Conservation (phyloP, 2,113 vertebrate genomes). For the Meleagris gallopavo region DNA sequence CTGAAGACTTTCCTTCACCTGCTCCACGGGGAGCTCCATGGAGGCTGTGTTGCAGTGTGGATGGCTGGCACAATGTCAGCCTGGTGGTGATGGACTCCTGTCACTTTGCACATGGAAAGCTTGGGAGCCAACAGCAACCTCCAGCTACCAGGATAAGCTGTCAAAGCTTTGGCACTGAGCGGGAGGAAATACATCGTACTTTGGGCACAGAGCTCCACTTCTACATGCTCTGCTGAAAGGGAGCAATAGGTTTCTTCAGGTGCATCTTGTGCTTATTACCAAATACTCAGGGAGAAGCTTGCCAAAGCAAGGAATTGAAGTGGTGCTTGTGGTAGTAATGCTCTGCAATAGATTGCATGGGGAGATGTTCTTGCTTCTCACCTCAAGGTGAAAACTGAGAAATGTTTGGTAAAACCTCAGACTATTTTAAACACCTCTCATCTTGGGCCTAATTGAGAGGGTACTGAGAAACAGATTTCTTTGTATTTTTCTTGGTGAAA, state of each 20-base stretch:
- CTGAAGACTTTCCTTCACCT: neutral
- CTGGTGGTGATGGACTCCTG: neutral
- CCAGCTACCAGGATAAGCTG: neutral
- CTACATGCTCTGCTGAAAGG: neutral
- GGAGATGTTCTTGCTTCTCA: neutral
- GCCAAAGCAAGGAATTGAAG: neutral
- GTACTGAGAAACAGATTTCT: neutral
- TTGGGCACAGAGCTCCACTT: neutral
- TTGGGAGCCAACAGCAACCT: neutral
- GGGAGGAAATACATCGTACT: neutral
- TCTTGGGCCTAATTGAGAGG: neutral
- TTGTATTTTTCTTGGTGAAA: neutral
- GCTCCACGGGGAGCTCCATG: neutral
- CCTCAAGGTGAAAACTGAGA: no score
- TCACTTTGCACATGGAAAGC: neutral
- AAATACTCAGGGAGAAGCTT: neutral
- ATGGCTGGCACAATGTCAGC: neutral
- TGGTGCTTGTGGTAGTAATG: neutral
- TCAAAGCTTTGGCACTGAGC: neutral
- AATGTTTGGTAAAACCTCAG: neutral
- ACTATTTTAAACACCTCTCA: neutral
- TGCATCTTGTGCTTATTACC: neutral
- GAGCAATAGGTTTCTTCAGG: neutral
- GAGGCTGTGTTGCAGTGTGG: accelerated
- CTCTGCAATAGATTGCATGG: accelerated